A percentile compares a stretch with the other conserved stretches of the same genome.
phyloP scores from a whole-genome alignment of 1,140 invertebrate genomes.

The Drosophila gunungcola region DNA sequence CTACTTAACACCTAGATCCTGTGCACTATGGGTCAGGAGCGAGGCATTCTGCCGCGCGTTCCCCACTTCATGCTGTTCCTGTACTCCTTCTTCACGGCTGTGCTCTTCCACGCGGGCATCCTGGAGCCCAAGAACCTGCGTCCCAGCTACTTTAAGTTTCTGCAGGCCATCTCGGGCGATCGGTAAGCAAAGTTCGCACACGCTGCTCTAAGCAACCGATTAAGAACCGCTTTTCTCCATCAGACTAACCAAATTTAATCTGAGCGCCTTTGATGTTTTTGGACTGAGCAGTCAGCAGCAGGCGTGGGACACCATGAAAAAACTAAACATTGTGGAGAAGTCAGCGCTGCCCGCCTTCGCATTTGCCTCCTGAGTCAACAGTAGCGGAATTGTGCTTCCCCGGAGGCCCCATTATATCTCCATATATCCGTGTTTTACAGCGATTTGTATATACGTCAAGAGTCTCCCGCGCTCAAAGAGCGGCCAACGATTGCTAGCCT shows the following conservation, averaged over 20 bases:
- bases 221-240: slow-evolving; percentile 12
- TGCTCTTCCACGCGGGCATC: slow-evolving; percentile 92
- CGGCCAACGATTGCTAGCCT: slow-evolving; percentile 32
- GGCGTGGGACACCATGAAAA: slow-evolving; percentile 84
- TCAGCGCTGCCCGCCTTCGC: slow-evolving; percentile 55
- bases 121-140: slow-evolving; percentile 92
- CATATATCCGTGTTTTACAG: slow-evolving; percentile 8
- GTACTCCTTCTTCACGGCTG: slow-evolving; percentile 92
- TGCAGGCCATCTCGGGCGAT: slow-evolving; percentile 90
- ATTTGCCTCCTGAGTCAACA: slow-evolving; percentile 52
- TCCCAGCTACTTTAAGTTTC: slow-evolving; percentile 93
- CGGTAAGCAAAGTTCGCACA: slow-evolving; percentile 85
- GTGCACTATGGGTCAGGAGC: slow-evolving; percentile 87
- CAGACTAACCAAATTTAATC: slow-evolving; percentile 69
- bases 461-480: slow-evolving; percentile 41
- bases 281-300: slow-evolving; percentile 86
- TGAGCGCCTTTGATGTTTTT: slow-evolving; percentile 86
- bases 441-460: slow-evolving; percentile 33
- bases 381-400: not conserved
- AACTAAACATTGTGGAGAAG: slow-evolving; percentile 63
- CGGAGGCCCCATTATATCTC: slow-evolving; percentile 21
- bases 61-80: slow-evolving; percentile 88
- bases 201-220: slow-evolving; percentile 21
- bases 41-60: slow-evolving; percentile 86
- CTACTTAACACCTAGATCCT: slow-evolving; percentile 85